Conservation (phyloP, 2,888 invertebrate genomes). For the Bursaphelenchus okinawaensis region DNA sequence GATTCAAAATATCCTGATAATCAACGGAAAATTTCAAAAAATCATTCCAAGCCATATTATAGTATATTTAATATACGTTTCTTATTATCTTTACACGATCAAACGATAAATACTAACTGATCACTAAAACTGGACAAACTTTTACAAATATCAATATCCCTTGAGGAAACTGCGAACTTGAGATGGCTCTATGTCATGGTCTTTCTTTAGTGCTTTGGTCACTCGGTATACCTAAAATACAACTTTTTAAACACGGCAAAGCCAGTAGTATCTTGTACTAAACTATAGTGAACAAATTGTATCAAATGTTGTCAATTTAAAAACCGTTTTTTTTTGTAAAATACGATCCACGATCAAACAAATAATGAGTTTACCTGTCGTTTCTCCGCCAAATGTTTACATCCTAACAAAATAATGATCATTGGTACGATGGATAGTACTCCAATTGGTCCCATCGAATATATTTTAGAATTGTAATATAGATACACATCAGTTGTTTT, state of each 20-base stretch:
- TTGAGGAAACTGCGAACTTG: background rate
- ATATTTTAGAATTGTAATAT: slow-evolving; percentile 27
- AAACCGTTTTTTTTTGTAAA: too few relatives aligned
- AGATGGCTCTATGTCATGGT: background rate
- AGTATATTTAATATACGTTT: too few relatives aligned
- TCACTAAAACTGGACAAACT: background rate
- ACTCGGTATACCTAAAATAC: background rate
- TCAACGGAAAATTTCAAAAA: too few relatives aligned
- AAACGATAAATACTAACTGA: background rate
- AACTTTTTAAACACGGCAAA: too few relatives aligned
- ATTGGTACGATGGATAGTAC: slow-evolving; percentile 20
- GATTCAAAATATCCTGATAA: too few relatives aligned
- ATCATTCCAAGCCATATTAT: too few relatives aligned
- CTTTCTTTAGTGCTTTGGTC: background rate
- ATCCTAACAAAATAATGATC: slow-evolving; percentile 18
- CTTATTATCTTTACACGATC: background rate
- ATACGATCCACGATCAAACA: background rate
- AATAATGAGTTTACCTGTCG: slow-evolving; percentile 13
- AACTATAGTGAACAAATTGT: too few relatives aligned
- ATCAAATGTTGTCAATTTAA: too few relatives aligned
- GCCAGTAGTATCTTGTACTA: too few relatives aligned
- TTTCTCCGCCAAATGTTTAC: slow-evolving; percentile 16
- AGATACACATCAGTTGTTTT: slow-evolving; percentile 29
- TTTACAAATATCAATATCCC: background rate
- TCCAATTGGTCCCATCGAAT: slow-evolving; percentile 21